Evolutionary conservation across 2,888 invertebrate species (phyloP).

Genomic region (Agriopis aurantiaria): DNA sequence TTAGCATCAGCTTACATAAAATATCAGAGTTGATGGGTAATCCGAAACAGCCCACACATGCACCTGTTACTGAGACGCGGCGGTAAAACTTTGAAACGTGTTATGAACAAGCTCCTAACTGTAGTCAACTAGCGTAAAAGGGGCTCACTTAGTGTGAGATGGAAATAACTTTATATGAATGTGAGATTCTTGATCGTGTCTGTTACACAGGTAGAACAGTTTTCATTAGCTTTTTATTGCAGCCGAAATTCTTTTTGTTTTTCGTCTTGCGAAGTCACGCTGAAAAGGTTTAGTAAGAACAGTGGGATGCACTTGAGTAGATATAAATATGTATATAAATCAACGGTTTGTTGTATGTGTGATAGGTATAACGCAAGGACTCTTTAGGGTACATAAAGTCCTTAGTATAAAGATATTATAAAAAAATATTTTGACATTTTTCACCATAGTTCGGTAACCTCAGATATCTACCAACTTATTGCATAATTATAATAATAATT

Average conservation of each 20-base stretch:
- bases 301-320: neutral
- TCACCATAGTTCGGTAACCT: too few relatives aligned
- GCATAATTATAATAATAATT: too few relatives aligned
- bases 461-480: too few relatives aligned
- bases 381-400: too few relatives aligned
- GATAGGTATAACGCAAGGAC: too few relatives aligned
- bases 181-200: slow-evolving; percentile 21
- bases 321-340: too few relatives aligned
- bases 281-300: too few relatives aligned
- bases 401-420: too few relatives aligned
- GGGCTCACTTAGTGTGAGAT: slow-evolving; percentile 37
- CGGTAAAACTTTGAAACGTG: slow-evolving; percentile 40
- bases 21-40: slow-evolving; percentile 37
- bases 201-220: neutral
- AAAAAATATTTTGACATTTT: too few relatives aligned
- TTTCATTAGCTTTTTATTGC: neutral
- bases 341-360: too few relatives aligned
- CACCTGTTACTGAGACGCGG: slow-evolving; percentile 42
- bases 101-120: slow-evolving; percentile 39
- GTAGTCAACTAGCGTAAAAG: slow-evolving; percentile 39
- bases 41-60: slow-evolving; percentile 38
- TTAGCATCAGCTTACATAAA: slow-evolving; percentile 35
- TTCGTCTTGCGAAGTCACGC: too few relatives aligned
- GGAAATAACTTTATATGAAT: slow-evolving; percentile 36
- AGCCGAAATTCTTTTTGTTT: too few relatives aligned